These are phyloP conservation scores for Patiria pectinifera DNA, from an alignment of 53 echinoderm and acorn worm species.

Conservation along the genomic window DNA sequence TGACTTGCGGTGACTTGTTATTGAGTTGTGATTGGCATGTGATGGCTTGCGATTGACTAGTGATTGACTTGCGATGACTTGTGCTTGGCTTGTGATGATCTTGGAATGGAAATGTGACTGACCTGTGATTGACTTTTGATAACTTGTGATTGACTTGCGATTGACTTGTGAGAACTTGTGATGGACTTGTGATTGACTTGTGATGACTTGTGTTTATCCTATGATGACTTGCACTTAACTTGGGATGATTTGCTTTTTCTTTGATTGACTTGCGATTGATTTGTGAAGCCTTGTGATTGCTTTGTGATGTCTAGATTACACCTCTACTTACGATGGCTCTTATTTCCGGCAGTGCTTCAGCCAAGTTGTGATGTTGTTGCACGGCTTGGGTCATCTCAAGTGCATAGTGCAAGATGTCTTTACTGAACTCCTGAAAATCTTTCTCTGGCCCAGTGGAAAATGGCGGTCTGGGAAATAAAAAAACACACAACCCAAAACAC, in stretches of 20 bases:
- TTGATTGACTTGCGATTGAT: too few species aligned
- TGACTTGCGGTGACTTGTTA: too few species aligned
- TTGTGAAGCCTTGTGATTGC: too few species aligned
- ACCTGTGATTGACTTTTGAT: too few species aligned
- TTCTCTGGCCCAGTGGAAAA: constrained; percentile 69
- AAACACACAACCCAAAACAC: background rate
- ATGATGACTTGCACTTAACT: too few species aligned
- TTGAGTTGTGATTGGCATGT: background rate
- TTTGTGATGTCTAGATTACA: background rate
- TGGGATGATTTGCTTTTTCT: too few species aligned
- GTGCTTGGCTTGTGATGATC: too few species aligned
- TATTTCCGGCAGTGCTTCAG: constrained; percentile 46
- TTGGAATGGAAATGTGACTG: too few species aligned
- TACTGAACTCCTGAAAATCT: constrained; percentile 80
- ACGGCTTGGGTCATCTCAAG: constrained; percentile 82
- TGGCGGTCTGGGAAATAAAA: constrained; percentile 60
- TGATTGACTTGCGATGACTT: too few species aligned
- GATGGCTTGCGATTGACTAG: background rate
- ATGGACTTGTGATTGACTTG: background rate
- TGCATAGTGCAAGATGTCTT: constrained; percentile 80
- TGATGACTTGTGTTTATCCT: too few species aligned
- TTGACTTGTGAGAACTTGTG: background rate
- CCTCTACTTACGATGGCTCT: constrained; percentile 38
- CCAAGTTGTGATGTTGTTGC: constrained; percentile 48
- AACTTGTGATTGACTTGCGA: too few species aligned